Evolutionary conservation across 2,797 vertebrate genomes (phyloP), one percentile per base, ranked within the genome.

Genomic region (Pogoniulus pusillus): DNA sequence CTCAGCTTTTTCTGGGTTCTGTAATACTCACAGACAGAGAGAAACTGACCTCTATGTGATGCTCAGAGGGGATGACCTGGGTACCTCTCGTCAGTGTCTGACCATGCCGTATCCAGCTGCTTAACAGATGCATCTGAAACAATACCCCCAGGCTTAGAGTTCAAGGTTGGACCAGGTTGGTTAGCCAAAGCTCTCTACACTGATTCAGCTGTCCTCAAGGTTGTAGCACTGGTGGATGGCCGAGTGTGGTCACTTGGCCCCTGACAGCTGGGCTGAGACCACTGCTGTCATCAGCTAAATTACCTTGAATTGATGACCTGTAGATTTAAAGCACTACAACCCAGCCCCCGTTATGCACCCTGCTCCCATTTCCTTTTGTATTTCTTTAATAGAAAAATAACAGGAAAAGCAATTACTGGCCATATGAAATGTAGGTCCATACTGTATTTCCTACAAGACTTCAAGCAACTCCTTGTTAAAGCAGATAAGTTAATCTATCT

Each of bases 321-420:
- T 57, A 47, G 85, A 69, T 69, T 85, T 81, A 60, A 91, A 91
- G 73, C 58, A 37, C 82, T 80, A 30, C 55, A 66, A n/a, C 35
- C 30, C 63, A 75, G 53, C 66, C 53, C 32, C 63, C 53, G 15
- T 78, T 82, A 89, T 54, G 39, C 73, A 81, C 63, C 47, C n/a
- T 66, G 70, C 70, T 88, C 66, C 70, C 70, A 85, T 85, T 93
- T 90, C 88, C 88, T 87, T 90, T 93, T 94, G 82, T 91, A 83
- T 91, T 94, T 91, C 66, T 93, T 89, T 85, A 85, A 79, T 68
- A 90, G 82, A 93, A 95, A 93, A 95, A 91, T 91, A 96, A 89
- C 86, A 96, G 95, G 93, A 95, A 95, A 93, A 95, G 94, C 87
- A 93, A 96, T 96, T 95, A 95, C 91, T 93, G 84, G 49, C 90